Conservation (phyloP, 2,888 invertebrate genomes). For the Watsonalla cultraria region DNA sequence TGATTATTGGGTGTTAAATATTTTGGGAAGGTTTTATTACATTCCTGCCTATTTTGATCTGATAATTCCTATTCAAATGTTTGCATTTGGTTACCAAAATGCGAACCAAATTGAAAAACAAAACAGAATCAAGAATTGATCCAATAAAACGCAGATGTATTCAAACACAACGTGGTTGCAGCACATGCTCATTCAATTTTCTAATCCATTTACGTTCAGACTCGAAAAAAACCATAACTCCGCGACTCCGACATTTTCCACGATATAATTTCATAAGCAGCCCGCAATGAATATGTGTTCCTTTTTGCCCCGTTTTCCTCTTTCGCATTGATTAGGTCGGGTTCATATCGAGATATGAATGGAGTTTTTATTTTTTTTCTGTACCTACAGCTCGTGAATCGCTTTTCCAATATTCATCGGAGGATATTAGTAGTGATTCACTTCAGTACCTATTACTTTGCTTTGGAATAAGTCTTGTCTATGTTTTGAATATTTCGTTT, state of each 20-base stretch:
- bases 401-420: constrained; percentile 44
- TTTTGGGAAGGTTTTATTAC: too few relatives aligned
- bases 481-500: neutral
- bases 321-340: constrained; percentile 75
- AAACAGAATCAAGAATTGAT: constrained; percentile 36
- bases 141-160: constrained; percentile 55
- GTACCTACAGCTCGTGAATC: constrained; percentile 19
- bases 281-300: constrained; percentile 49
- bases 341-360: constrained; percentile 69
- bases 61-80: too few relatives aligned
- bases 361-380: constrained; percentile 50
- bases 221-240: constrained; percentile 56
- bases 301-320: constrained; percentile 64
- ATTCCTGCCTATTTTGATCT: too few relatives aligned
- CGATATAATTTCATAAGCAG: constrained; percentile 76
- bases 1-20: too few relatives aligned
- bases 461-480: neutral
- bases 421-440: constrained; percentile 29
- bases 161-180: constrained; percentile 59
- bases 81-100: too few relatives aligned
- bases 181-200: constrained; percentile 74
- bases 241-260: constrained; percentile 64
- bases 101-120: constrained; percentile 23
- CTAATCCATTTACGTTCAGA: constrained; percentile 78
- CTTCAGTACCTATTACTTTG: constrained; percentile 2